A percentile compares a stretch with the other conserved stretches of the same genome.
Evolutionary conservation across 2,888 invertebrate species (phyloP).

Genomic region (Pammene fasciana): DNA sequence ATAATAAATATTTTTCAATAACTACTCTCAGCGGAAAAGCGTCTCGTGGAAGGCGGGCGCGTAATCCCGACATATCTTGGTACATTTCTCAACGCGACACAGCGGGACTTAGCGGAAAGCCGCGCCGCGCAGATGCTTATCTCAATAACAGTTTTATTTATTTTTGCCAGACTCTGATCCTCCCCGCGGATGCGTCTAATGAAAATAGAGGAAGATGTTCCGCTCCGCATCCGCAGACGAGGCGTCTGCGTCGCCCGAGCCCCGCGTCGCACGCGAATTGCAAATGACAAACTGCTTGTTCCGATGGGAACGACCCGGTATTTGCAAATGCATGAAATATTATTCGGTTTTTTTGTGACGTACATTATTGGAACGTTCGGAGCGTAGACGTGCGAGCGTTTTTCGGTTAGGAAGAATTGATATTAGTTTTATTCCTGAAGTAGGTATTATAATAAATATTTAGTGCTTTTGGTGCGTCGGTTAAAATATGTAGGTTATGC

Average conservation of each 20-base stretch:
- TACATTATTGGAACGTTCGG: not conserved
- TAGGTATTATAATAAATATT: not conserved
- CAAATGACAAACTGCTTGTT: conserved; percentile 48
- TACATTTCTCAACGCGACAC: conserved; percentile 81
- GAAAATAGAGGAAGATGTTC: conserved; percentile 74
- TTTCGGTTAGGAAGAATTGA: conserved; percentile 15
- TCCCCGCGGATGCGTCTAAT: conserved; percentile 75
- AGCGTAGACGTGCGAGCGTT: conserved; percentile 22
- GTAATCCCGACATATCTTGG: conserved; percentile 81
- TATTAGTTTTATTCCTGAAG: not conserved
- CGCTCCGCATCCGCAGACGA: conserved; percentile 49
- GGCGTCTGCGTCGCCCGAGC: conserved; percentile 46
- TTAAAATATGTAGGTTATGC: too few species aligned
- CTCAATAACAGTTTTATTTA: conserved; percentile 84
- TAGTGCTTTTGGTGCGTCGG: too few species aligned
- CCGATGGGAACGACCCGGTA: conserved; percentile 38
- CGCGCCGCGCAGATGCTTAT: conserved; percentile 81
- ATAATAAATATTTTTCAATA: conserved; percentile 53
- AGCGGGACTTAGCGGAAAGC: conserved; percentile 81
- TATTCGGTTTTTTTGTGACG: conserved; percentile 26
- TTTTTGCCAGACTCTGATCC: conserved; percentile 81
- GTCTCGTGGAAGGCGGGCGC: conserved; percentile 63
- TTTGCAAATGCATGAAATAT: conserved; percentile 39
- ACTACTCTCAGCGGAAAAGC: conserved; percentile 71
- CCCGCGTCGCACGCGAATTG: conserved; percentile 45